phyloP scores from a whole-genome alignment of 2,113 vertebrate genomes.

The Scatophagus argus region DNA sequence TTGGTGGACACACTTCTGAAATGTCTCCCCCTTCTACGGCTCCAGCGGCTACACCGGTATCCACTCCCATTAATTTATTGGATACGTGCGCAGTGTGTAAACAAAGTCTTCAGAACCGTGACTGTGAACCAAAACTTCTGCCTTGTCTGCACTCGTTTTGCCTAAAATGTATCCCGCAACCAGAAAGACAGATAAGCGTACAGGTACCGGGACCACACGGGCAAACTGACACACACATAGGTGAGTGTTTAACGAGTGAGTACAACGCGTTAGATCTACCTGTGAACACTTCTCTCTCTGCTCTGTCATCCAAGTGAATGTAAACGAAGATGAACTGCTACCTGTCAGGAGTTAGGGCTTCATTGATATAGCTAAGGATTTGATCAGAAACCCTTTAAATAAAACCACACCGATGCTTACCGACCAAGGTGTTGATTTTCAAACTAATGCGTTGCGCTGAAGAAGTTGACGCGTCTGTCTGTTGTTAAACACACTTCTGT shows the following conservation, averaged over 20 bases:
- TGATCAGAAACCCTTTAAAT: not conserved
- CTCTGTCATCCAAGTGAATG: not conserved
- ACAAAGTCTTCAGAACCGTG: constrained; percentile 94
- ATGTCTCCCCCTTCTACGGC: constrained; percentile 84
- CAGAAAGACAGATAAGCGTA: constrained; percentile 93
- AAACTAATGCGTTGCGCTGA: not conserved
- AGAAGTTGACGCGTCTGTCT: not conserved
- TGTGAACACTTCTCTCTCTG: not conserved
- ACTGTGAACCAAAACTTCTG: constrained; percentile 96
- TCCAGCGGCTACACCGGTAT: constrained; percentile 76
- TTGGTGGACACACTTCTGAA: constrained; percentile 70
- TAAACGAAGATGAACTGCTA: not conserved
- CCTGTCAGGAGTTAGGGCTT: not conserved
- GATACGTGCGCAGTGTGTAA: constrained; percentile 97
- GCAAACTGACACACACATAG: constrained; percentile 93
- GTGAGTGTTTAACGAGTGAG: constrained; percentile 77
- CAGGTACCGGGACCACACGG: constrained; percentile 92
- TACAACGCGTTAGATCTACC: not conserved
- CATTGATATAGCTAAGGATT: not conserved
- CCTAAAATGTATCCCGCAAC: constrained; percentile 94
- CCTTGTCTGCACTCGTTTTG: constrained; percentile 98
- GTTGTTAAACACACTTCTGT: not conserved
- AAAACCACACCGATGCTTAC: not conserved
- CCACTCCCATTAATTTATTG: constrained; percentile 87
- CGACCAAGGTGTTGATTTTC: not conserved